Conservation (phyloP, 2,797 vertebrate genomes). For the Cryptoprocta ferox region DNA sequence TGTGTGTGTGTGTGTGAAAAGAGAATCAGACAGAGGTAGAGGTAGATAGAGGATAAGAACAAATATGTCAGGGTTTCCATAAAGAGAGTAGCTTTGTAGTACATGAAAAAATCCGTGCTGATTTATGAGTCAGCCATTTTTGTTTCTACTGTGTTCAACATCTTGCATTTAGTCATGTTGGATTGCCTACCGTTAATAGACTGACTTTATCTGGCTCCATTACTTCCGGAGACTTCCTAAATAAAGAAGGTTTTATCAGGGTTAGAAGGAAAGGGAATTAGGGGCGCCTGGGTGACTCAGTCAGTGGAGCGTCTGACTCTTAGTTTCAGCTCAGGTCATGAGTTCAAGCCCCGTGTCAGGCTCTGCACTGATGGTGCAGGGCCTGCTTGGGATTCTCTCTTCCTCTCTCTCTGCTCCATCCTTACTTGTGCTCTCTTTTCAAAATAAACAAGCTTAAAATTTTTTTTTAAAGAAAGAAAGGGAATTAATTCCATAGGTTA, state of each 20-base stretch:
- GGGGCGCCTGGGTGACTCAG: no score
- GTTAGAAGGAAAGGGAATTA: slow-evolving; percentile 57
- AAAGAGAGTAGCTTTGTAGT: slow-evolving; percentile 36
- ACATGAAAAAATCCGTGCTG: slow-evolving; percentile 51
- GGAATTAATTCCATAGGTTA: slow-evolving; percentile 27
- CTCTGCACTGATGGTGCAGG: no score
- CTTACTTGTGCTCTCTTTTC: no score
- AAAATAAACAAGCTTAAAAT: no score
- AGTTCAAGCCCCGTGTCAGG: no score
- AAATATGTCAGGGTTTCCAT: slow-evolving; percentile 44
- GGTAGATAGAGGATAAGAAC: neutral
- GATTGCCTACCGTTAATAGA: neutral
- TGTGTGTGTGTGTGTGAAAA: neutral
- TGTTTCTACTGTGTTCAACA: neutral
- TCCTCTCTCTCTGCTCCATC: no score
- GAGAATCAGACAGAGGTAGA: neutral
- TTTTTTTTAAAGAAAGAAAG: slow-evolving; percentile 43
- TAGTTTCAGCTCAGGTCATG: no score
- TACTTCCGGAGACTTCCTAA: neutral
- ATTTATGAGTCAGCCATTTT: slow-evolving; percentile 61
- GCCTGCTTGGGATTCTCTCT: no score
- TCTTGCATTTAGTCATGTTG: neutral
- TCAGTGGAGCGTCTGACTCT: no score
- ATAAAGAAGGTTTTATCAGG: slow-evolving; percentile 51
- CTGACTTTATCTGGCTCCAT: slow-evolving; percentile 31